Percentiles rank a stretch among this genome's conserved stretches.
Evolutionary conservation across 2,113 vertebrate genomes (phyloP).

Genomic region (Rhynchomys soricoides): DNA sequence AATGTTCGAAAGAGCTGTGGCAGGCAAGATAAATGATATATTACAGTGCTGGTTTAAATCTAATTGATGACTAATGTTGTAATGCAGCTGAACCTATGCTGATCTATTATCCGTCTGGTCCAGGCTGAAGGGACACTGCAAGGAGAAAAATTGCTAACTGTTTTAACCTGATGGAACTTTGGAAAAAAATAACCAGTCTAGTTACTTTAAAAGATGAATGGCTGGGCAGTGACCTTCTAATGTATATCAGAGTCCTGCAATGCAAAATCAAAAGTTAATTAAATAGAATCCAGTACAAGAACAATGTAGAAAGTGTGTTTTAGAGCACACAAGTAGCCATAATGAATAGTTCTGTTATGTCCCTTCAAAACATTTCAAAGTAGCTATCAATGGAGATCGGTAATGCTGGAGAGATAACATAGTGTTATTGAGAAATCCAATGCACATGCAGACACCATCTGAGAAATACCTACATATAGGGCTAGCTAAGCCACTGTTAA

Average conservation of each 20-base stretch:
- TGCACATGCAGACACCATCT: neutral
- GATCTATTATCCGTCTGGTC: slow-evolving; percentile 88
- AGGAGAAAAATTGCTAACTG: slow-evolving; percentile 90
- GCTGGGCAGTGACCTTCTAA: slow-evolving; percentile 83
- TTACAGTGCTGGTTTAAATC: slow-evolving; percentile 86
- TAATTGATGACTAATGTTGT: slow-evolving; percentile 91
- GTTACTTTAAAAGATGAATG: slow-evolving; percentile 88
- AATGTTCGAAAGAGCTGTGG: slow-evolving; percentile 86
- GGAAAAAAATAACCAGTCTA: slow-evolving; percentile 82
- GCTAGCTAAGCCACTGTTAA: neutral
- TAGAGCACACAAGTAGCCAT: slow-evolving; percentile 65
- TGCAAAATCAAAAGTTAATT: slow-evolving; percentile 89
- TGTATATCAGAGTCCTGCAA: slow-evolving; percentile 86
- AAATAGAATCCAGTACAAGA: slow-evolving; percentile 82
- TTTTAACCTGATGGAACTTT: slow-evolving; percentile 88
- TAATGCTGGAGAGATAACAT: neutral
- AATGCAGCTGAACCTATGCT: slow-evolving; percentile 88
- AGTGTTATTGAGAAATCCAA: slow-evolving; percentile 34
- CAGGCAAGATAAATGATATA: slow-evolving; percentile 88
- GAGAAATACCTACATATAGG: slow-evolving; percentile 15
- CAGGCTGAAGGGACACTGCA: slow-evolving; percentile 86
- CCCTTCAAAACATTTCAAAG: slow-evolving; percentile 55
- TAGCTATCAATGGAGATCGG: neutral
- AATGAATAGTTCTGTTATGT: slow-evolving; percentile 59
- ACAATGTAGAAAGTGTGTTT: slow-evolving; percentile 63